Evolutionary conservation across 2,797 vertebrate genomes (phyloP).

Genomic region (Coracias cyanogaster): DNA sequence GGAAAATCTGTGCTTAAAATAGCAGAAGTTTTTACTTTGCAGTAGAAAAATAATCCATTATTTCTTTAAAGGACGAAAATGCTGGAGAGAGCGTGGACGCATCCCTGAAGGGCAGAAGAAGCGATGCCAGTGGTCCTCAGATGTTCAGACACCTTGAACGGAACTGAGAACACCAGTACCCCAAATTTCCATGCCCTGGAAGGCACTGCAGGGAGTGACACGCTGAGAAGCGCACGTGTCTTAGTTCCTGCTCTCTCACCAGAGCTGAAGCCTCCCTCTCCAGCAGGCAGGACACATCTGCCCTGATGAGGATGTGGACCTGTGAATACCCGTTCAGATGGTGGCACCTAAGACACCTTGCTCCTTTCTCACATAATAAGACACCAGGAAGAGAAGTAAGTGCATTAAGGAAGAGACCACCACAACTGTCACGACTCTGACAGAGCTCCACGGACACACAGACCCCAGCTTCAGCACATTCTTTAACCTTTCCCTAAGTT

Average conservation of each 20-base stretch:
- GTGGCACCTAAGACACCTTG: neutral
- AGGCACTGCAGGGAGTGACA: rapidly evolving
- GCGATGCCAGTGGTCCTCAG: neutral
- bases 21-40: neutral
- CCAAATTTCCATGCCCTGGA: rapidly evolving
- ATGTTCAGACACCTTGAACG: neutral
- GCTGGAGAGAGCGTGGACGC: neutral
- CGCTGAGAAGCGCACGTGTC: rapidly evolving
- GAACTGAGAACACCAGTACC: neutral
- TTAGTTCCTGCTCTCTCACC: neutral
- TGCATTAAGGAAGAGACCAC: neutral
- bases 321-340: neutral
- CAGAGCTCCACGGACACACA: neutral
- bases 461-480: neutral
- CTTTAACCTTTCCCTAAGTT: neutral
- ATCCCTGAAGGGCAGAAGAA: neutral
- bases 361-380: neutral
- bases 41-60: neutral
- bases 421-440: neutral
- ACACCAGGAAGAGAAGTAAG: neutral
- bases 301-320: neutral
- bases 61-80: neutral
- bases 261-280: neutral
- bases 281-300: neutral
- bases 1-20: neutral